A percentile compares a stretch with the other conserved stretches of the same genome.
These are phyloP conservation scores for Eulemur rubriventer DNA, from an alignment of 2,797 vertebrate species.

Conservation along the genomic window DNA sequence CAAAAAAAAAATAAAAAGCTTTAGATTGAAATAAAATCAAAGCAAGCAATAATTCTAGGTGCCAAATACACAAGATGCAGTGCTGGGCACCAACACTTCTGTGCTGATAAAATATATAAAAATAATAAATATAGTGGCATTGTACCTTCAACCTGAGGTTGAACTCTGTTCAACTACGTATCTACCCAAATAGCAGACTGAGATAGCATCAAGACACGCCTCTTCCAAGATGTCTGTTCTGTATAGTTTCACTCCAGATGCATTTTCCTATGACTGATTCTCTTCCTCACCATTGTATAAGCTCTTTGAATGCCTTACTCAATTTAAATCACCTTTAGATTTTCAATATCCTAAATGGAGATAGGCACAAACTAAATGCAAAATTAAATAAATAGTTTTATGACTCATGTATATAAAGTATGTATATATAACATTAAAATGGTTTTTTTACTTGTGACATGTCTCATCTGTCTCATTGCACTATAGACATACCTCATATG, in stretches of 20 bases:
- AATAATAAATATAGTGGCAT: background rate
- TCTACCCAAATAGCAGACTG: background rate
- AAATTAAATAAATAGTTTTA: background rate
- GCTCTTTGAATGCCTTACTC: background rate
- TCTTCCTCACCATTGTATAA: background rate
- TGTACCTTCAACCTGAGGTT: background rate
- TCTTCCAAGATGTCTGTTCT: background rate
- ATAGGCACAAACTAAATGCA: background rate
- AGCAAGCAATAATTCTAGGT: constrained; percentile 4
- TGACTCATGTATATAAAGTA: background rate
- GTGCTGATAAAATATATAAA: background rate
- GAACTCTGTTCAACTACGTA: background rate
- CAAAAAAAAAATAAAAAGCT: background rate
- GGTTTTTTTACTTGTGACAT: background rate
- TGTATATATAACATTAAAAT: background rate
- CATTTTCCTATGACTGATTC: background rate
- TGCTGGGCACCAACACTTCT: background rate
- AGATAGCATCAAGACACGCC: background rate
- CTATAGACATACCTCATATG: background rate
- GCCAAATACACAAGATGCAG: background rate
- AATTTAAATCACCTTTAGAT: background rate
- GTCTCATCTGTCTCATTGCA: background rate
- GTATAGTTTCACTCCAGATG: background rate
- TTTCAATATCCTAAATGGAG: background rate
- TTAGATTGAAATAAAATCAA: constrained; percentile 11